These are phyloP conservation scores for Tetramorium alpestre DNA, from an alignment of 1,140 invertebrate species.

Conservation along the genomic window DNA sequence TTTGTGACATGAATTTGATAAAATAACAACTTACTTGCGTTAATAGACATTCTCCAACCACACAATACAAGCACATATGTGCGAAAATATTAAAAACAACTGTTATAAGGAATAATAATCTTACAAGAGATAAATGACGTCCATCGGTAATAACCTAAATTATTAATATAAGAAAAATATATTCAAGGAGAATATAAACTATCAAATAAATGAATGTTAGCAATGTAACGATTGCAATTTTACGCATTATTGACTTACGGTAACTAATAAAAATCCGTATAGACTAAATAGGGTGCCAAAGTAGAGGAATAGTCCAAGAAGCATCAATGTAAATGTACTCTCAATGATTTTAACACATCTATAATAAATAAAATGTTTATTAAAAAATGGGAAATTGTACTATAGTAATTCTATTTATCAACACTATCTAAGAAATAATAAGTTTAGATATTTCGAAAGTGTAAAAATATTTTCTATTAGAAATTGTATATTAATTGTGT, in stretches of 20 bases:
- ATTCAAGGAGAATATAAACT: neutral
- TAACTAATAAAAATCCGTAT: constrained; percentile 34
- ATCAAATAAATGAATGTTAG: no score
- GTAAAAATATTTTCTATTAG: neutral
- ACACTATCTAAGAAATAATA: neutral
- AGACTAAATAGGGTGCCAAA: constrained; percentile 25
- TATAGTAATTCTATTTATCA: neutral
- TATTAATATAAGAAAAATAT: neutral
- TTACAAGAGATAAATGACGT: constrained; percentile 27
- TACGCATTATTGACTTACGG: constrained; percentile 25
- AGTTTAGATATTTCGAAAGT: neutral
- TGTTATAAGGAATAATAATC: constrained; percentile 10
- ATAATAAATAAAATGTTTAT: constrained; percentile 21
- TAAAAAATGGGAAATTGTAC: neutral
- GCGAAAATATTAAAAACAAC: constrained; percentile 24
- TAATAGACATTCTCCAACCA: constrained; percentile 40
- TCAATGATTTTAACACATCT: constrained; percentile 42
- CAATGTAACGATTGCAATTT: no score
- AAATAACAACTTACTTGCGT: constrained; percentile 30
- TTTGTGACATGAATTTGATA: neutral
- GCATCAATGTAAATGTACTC: constrained; percentile 38
- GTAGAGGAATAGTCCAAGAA: constrained; percentile 47
- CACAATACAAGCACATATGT: constrained; percentile 43
- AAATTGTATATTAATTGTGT: neutral
- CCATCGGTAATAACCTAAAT: neutral